These are phyloP conservation scores for Felis chaus DNA, from an alignment of 2,113 vertebrate species.

Conservation along the genomic window DNA sequence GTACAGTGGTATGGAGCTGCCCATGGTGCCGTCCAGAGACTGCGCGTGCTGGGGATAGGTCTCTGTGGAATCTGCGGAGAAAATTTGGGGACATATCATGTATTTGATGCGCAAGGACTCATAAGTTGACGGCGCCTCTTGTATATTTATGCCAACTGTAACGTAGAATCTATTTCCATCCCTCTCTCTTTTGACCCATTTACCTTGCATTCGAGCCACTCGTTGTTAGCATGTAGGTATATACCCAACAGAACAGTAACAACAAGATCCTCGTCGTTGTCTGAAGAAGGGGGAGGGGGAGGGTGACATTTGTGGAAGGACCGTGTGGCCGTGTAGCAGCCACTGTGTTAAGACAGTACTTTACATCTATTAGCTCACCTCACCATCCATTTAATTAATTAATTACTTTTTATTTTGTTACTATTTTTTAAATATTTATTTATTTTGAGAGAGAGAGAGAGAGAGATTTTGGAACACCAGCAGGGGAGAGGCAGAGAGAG, in stretches of 20 bases:
- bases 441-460: no score
- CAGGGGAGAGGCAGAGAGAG: no score
- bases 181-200: background rate
- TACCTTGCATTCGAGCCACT: background rate
- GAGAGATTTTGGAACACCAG: no score
- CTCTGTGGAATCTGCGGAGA: constrained; percentile 85
- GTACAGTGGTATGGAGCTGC: constrained; percentile 92
- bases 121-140: background rate
- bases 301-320: background rate
- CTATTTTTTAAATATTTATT: no score
- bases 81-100: background rate
- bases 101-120: background rate
- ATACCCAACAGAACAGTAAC: no score
- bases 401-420: no score
- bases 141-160: background rate
- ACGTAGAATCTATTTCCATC: background rate
- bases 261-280: background rate
- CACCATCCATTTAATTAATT: no score
- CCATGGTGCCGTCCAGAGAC: constrained; percentile 84
- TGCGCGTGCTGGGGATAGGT: constrained; percentile 89
- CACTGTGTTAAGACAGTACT: background rate
- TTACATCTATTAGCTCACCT: accelerated
- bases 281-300: background rate
- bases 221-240: background rate
- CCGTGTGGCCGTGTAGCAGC: accelerated